Evolutionary conservation across 2,113 vertebrate genomes (phyloP).

Genomic region (Poecile atricapillus): DNA sequence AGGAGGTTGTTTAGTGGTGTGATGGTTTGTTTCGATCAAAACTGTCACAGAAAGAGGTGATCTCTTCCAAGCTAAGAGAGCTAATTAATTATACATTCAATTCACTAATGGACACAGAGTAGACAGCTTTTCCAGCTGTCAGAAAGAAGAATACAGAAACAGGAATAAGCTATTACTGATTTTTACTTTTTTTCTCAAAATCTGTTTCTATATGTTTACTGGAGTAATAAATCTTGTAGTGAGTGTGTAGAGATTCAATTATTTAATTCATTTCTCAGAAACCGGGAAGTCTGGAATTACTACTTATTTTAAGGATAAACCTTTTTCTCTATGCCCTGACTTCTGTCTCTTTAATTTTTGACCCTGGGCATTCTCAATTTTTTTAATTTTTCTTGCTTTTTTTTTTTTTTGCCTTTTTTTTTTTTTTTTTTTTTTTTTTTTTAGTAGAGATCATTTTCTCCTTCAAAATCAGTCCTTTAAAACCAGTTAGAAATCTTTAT

Average conservation of each 20-base stretch:
- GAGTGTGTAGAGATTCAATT: background rate
- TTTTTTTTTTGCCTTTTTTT: background rate
- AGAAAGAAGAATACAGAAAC: background rate
- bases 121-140: background rate
- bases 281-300: background rate
- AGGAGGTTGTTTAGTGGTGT: background rate
- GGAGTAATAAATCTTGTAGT: background rate
- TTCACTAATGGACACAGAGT: background rate
- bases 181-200: background rate
- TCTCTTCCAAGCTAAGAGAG: background rate
- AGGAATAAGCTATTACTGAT: background rate
- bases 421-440: background rate
- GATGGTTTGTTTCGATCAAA: background rate
- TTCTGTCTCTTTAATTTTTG: background rate
- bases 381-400: too few relatives aligned
- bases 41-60: background rate
- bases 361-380: background rate
- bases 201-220: background rate
- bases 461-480: background rate
- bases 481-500: background rate
- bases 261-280: background rate
- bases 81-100: slow-evolving; percentile 24
- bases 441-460: background rate
- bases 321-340: background rate
- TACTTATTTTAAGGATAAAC: background rate